phyloP scores from a whole-genome alignment of 2,113 vertebrate species.

The rabbit (Oryctolagus cuniculus) region DNA sequence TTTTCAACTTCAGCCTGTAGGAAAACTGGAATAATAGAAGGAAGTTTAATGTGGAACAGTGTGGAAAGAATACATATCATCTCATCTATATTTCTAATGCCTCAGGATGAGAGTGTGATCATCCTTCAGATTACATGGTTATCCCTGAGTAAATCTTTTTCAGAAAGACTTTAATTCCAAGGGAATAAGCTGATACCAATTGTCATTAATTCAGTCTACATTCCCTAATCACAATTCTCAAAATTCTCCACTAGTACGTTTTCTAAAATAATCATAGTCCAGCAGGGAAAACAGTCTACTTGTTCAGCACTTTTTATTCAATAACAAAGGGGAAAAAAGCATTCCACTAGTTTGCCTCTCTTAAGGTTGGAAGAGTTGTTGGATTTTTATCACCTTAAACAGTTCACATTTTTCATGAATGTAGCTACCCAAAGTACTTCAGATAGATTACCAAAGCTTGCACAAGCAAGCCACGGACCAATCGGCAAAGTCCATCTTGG shows the following conservation, averaged over 20 bases:
- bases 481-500: background rate
- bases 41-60: constrained; percentile 37
- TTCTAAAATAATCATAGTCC: constrained; percentile 57
- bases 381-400: constrained; percentile 13
- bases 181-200: constrained; percentile 1
- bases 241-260: constrained; percentile 44
- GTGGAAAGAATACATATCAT: constrained; percentile 14
- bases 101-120: constrained; percentile 34
- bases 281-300: background rate
- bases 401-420: constrained; percentile 15
- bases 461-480: background rate
- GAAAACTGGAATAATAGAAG: constrained; percentile 23
- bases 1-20: constrained; percentile 11
- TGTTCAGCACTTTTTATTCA: constrained; percentile 50
- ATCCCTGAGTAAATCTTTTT: constrained; percentile 56
- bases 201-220: constrained; percentile 30
- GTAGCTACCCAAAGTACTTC: background rate
- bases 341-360: constrained; percentile 17
- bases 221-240: constrained; percentile 58
- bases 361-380: background rate
- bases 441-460: background rate
- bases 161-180: constrained; percentile 54
- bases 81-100: constrained; percentile 48
- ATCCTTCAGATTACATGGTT: constrained; percentile 41
- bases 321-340: background rate